Percentiles rank a stretch among this genome's conserved stretches.
phyloP scores from a whole-genome alignment of 2,113 vertebrate species.

The Pachyramphus minor region DNA sequence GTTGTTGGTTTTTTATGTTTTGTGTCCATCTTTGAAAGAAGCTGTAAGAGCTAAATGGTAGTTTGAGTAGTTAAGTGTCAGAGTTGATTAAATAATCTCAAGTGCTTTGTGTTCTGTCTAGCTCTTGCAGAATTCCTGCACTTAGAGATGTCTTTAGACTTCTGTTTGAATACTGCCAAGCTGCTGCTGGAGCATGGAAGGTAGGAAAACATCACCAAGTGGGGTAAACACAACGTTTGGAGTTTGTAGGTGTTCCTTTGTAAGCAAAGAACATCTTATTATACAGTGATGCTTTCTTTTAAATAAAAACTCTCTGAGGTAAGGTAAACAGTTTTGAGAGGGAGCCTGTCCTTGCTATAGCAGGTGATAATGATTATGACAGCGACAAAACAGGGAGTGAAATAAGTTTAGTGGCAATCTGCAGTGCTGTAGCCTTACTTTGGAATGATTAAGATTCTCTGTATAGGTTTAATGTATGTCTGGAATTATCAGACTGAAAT shows the following conservation, averaged over 20 bases:
- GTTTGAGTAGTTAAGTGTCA: neutral
- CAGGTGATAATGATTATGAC: neutral
- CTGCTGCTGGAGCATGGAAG: conserved; percentile 84
- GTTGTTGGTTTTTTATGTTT: neutral
- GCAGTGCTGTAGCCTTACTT: neutral
- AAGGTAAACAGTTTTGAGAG: neutral
- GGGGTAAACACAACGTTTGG: neutral
- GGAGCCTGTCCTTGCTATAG: neutral
- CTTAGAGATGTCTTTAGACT: conserved; percentile 75
- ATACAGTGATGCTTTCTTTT: neutral
- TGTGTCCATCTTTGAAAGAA: neutral
- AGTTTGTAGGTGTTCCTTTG: neutral
- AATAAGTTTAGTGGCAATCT: neutral
- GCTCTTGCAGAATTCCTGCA: conserved; percentile 78
- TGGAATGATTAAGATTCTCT: neutral
- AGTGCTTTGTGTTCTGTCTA: conserved; percentile 57
- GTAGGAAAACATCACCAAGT: conserved; percentile 64
- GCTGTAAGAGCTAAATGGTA: neutral
- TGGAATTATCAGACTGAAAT: neutral
- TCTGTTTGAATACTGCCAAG: conserved; percentile 80
- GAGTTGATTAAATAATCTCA: neutral
- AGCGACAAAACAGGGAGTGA: neutral
- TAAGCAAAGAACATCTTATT: neutral
- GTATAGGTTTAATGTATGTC: neutral
- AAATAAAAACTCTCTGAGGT: neutral